Base-by-base conservation (phyloP, 2,888 invertebrate genomes). In the Fabriciana adippe region DNA sequence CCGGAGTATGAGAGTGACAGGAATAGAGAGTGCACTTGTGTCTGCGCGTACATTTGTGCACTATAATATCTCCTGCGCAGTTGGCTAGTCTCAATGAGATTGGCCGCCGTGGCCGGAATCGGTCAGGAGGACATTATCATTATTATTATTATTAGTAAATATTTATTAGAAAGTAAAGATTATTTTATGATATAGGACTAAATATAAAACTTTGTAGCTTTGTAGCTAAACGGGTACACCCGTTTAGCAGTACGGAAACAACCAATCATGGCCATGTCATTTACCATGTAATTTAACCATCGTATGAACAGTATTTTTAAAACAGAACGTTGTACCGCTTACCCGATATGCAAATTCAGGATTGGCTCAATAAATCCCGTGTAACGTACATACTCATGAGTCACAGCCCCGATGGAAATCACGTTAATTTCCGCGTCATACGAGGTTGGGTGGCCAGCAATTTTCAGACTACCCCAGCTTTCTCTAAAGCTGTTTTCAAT, bases 311-410 rank as follows among this genome's bases (percentile, higher is more conserved):
- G 50, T 51, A 51, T 53, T 61, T 61, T 61, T 51, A 51, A 61
- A 61, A 51, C 53, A 61, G 21, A 53, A 53, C 61, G 35, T 61
- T 61, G 61, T 47, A 61, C 18, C 54, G 60, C 50, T 60, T 54
- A 60, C 35, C 60, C 55, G 50, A 51, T 59, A 56, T 68, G 59
- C 57, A 64, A 68, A 60, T 59, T 47, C 53, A 64, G 57, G 60
- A 61, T 66, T 68, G 64, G 61, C 60, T 68, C 68, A 64, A 68
- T 68, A 68, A 68, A 68, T 68, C 68, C 64, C 64, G 57, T 64
- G 68, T 65, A 65, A 64, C 68, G 64, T 65, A 54, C 64, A 60
- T 68, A 55, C 68, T 64, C 68, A 68, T 68, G 68, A 68, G 64
- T 60, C 55, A 66, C 63, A 53, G 57, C 54, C 26, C 57, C 60